A percentile compares a stretch with the other conserved stretches of the same genome.
phyloP scores from a whole-genome alignment of 2,888 invertebrate species.

The Callosobruchus maculatus region DNA sequence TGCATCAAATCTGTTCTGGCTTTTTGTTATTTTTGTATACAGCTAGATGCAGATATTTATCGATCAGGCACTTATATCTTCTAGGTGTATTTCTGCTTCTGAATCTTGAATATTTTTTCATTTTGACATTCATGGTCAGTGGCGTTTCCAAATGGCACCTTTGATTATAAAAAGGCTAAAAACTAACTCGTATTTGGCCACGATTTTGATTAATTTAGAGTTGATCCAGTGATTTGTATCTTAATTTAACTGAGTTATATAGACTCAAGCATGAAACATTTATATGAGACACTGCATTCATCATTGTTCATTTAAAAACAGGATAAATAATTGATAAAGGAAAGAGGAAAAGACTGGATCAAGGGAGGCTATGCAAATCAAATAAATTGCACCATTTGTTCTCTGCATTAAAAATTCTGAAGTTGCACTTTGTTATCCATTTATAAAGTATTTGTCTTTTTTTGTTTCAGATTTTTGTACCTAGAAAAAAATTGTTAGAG shows the following conservation, averaged over 20 bases:
- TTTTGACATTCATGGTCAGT: slow-evolving; percentile 18
- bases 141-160: slow-evolving; percentile 6
- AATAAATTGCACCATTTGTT: too few relatives aligned
- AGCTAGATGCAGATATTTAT: background rate
- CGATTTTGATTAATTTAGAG: background rate
- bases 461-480: slow-evolving; percentile 22
- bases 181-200: background rate
- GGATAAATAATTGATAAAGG: too few relatives aligned
- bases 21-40: background rate
- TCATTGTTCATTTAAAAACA: too few relatives aligned
- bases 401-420: too few relatives aligned
- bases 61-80: slow-evolving; percentile 3
- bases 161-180: background rate
- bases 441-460: too few relatives aligned
- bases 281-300: too few relatives aligned
- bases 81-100: slow-evolving; percentile 1
- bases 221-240: too few relatives aligned
- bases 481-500: background rate
- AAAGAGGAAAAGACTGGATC: too few relatives aligned
- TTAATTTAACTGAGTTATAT: too few relatives aligned
- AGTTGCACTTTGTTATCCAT: too few relatives aligned
- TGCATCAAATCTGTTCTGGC: background rate
- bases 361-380: too few relatives aligned
- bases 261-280: too few relatives aligned
- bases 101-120: slow-evolving; percentile 10